Conservation (phyloP, 1,140 invertebrate species). For the Drosophila neocordata region DNA sequence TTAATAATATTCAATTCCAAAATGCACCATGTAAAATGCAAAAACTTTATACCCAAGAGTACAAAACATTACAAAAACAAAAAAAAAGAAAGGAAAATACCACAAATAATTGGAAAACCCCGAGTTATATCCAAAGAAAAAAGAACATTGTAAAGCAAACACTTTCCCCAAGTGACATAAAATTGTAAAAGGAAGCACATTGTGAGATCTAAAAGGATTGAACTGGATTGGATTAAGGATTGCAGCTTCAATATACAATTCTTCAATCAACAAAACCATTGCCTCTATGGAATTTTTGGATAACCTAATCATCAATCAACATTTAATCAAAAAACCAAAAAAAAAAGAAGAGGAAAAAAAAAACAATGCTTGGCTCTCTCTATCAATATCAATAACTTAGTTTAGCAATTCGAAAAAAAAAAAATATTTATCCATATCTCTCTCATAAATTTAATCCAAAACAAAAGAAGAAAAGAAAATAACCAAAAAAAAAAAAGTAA, state of each 20-base stretch:
- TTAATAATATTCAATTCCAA: conserved; percentile 34
- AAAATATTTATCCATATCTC: conserved; percentile 50
- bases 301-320: conserved; percentile 68
- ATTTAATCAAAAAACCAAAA: conserved; percentile 41
- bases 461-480: conserved; percentile 27
- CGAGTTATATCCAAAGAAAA: conserved; percentile 35
- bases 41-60: conserved; percentile 72
- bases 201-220: conserved; percentile 59
- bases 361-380: too few species aligned
- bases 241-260: conserved; percentile 27
- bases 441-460: conserved; percentile 38
- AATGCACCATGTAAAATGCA: conserved; percentile 77
- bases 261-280: conserved; percentile 55
- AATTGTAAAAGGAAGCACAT: conserved; percentile 36
- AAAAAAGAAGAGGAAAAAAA: not conserved
- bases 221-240: conserved; percentile 23
- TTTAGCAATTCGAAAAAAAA: conserved; percentile 36
- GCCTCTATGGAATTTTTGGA: conserved; percentile 15
- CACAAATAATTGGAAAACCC: conserved; percentile 29
- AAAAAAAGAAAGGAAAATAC: conserved; percentile 59
- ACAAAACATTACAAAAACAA: conserved; percentile 58
- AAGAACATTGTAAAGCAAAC: conserved; percentile 70
- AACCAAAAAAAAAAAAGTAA: too few species aligned
- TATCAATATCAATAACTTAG: conserved; percentile 33
- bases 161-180: conserved; percentile 68